Percentiles rank a stretch among this genome's conserved stretches.
Conservation (phyloP, 2,888 invertebrate species). For the Drosophila multiciliata region DNA sequence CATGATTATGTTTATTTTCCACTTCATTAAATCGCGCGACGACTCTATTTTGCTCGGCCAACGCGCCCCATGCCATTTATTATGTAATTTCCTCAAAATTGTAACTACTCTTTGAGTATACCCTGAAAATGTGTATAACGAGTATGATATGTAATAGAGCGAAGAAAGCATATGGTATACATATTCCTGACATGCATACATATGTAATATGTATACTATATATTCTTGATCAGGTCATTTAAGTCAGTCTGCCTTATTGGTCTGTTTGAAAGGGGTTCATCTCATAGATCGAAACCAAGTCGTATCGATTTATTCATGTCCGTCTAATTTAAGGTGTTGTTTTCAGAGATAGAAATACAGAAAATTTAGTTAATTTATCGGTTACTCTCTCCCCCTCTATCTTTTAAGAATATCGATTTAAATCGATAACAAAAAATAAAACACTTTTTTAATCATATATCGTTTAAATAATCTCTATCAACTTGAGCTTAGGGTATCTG, state of each 20-base stretch:
- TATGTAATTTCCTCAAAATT: slow-evolving; percentile 75
- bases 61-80: slow-evolving; percentile 40
- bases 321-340: too few species aligned
- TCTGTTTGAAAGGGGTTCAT: not conserved
- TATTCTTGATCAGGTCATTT: not conserved
- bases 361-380: not conserved
- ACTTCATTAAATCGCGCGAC: slow-evolving; percentile 71
- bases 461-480: not conserved
- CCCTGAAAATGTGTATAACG: not conserved
- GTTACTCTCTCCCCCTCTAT: not conserved
- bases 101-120: slow-evolving; percentile 58
- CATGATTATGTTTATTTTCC: slow-evolving; percentile 74
- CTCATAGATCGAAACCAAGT: too few species aligned
- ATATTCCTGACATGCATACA: not conserved
- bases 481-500: not conserved
- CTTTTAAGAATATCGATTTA: not conserved
- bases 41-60: slow-evolving; percentile 53
- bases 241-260: not conserved
- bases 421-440: not conserved
- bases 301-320: too few species aligned
- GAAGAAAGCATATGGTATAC: not conserved
- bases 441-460: not conserved
- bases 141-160: not conserved
- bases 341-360: not conserved
- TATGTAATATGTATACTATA: not conserved